Evolutionary conservation across 2,888 invertebrate genomes (phyloP), one percentile per base, ranked within the genome.

Genomic region (Blastobasis adustella): DNA sequence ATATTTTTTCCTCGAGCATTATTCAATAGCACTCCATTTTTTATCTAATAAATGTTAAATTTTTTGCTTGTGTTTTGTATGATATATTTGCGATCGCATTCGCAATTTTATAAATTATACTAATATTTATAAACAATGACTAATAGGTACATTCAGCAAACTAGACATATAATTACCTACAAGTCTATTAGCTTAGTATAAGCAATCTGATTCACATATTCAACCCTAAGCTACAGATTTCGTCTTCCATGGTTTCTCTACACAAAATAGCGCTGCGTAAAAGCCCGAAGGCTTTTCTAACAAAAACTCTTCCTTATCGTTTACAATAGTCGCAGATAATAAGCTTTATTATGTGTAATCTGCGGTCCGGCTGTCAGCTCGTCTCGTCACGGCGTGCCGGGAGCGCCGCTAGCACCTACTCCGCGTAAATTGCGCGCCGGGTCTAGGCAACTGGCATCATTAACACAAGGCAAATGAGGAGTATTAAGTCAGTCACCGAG

Each of bases 221-320:
- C 6, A 37, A 37, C 8, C 8, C 8, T 46, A 37, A 37, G 37
- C 37, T 9, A 43, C 43, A 6, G 4, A 37, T 37, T 46, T 10
- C 36, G 7, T 8, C 3, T 10, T 10, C 10, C 36, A 41, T 47
- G 41, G 40, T 41, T 42, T 42, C 51, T 52, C 47, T 49, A 39
- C 46, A 45, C 37, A 39, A 41, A 51, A 49, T 45, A 43, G 10
- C 23, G 47, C 49, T 49, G 46, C 49, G 53, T 53, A 53, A 50
- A 56, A 62, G 61, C 23, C 57, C 64, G 74, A 78, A 82, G 76
- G 79, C 70, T 77, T 69, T 61, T 47, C 42, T 46, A 61, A 66
- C 63, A 82, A 82, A 80, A 80, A 79, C 61, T 70, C 73, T 83
- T 82, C 80, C 79, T 81, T 54, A 71, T 71, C 54, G 46, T 50